These are phyloP conservation scores for Chionodraco myersi DNA, from an alignment of 2,113 vertebrate species.

Conservation along the genomic window DNA sequence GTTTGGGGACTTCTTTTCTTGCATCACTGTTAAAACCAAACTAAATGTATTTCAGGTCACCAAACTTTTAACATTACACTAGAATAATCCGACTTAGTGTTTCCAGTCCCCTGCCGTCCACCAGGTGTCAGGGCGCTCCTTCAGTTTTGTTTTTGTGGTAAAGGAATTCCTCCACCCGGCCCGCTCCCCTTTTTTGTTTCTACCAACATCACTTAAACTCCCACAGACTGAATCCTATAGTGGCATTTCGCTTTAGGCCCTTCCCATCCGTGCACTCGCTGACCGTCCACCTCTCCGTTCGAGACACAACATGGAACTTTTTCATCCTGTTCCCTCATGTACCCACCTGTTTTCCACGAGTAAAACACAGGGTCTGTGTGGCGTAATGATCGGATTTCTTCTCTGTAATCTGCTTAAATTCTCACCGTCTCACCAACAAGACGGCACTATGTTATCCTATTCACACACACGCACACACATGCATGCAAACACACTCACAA, in stretches of 20 bases:
- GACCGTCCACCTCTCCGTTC: slow-evolving; percentile 68
- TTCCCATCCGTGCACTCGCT: slow-evolving; percentile 73
- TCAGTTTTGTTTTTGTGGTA: not conserved
- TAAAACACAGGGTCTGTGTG: slow-evolving; percentile 81
- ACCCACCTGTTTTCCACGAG: slow-evolving; percentile 81
- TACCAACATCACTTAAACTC: slow-evolving; percentile 52
- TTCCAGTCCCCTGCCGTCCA: slow-evolving; percentile 62
- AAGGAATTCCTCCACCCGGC: slow-evolving; percentile 26
- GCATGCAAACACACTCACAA: slow-evolving; percentile 10
- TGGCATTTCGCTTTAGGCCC: slow-evolving; percentile 56
- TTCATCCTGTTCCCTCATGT: slow-evolving; percentile 75
- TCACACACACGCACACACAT: slow-evolving; percentile 20
- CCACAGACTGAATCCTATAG: slow-evolving; percentile 35
- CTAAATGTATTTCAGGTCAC: not conserved
- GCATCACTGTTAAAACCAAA: not conserved
- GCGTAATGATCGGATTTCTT: slow-evolving; percentile 81
- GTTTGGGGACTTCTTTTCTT: not conserved
- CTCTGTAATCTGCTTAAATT: slow-evolving; percentile 84
- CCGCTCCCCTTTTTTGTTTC: slow-evolving; percentile 27
- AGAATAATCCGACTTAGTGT: not conserved
- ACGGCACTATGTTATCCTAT: slow-evolving; percentile 47
- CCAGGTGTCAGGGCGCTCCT: slow-evolving; percentile 74
- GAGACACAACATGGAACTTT: slow-evolving; percentile 67
- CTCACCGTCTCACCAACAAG: slow-evolving; percentile 73
- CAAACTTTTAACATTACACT: not conserved